phyloP scores from a whole-genome alignment of 2,888 invertebrate species.

The Amblyjoppa proteus region DNA sequence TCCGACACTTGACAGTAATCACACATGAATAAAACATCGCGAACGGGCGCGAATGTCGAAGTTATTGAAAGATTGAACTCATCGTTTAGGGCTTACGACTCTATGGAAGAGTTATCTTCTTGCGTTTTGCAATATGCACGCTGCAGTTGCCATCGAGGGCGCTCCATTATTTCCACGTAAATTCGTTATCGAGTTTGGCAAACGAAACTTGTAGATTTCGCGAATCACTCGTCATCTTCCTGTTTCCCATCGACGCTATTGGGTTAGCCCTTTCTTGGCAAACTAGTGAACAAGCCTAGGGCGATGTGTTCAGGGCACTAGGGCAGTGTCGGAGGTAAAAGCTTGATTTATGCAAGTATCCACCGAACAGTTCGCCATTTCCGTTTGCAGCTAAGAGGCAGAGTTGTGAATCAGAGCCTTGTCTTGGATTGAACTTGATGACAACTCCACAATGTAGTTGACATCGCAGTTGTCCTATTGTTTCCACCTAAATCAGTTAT shows the following conservation, averaged over 20 bases:
- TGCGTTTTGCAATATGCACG: neutral
- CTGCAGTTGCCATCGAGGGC: neutral
- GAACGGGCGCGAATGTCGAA: neutral
- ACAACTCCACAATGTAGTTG: too few relatives aligned
- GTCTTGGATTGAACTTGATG: constrained; percentile 38
- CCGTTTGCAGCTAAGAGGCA: constrained; percentile 35
- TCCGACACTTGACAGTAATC: constrained; percentile 26
- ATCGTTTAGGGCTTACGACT: neutral
- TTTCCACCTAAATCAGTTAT: too few relatives aligned
- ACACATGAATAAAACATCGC: constrained; percentile 15
- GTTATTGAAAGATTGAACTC: constrained; percentile 9
- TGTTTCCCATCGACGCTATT: neutral
- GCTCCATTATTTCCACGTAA: neutral
- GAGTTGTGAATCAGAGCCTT: neutral
- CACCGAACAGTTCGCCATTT: too few relatives aligned
- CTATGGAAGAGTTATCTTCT: neutral
- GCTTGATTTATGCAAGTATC: constrained; percentile 16
- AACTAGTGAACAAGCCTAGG: constrained; percentile 34
- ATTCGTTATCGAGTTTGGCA: too few relatives aligned
- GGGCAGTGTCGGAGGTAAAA: constrained; percentile 13
- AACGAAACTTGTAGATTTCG: too few relatives aligned
- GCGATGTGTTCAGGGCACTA: constrained; percentile 39
- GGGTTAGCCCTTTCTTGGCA: constrained; percentile 21
- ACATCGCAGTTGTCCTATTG: too few relatives aligned
- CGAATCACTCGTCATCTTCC: too few relatives aligned